These are phyloP conservation scores for Biston betularia DNA, from an alignment of 2,888 invertebrate species.

Conservation along the genomic window DNA sequence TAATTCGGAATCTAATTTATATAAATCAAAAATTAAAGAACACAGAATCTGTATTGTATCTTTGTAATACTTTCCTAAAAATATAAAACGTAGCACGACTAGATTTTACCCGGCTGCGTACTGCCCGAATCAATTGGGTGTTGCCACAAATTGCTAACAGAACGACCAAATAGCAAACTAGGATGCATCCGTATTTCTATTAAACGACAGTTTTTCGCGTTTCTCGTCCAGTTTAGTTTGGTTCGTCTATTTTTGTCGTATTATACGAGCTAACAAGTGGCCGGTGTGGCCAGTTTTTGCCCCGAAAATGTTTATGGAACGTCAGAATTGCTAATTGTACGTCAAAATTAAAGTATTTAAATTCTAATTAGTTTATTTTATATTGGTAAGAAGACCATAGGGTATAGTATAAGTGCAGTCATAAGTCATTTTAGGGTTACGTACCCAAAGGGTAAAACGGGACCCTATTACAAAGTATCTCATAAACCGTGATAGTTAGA, in stretches of 20 bases:
- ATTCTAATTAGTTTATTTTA: not conserved
- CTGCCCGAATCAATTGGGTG: constrained; percentile 7
- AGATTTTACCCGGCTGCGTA: not conserved
- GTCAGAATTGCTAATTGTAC: not conserved
- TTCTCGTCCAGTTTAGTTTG: constrained; percentile 21
- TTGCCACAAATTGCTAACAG: constrained; percentile 11
- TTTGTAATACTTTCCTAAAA: constrained; percentile 11
- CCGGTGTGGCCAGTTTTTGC: not conserved
- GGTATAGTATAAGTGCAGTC: no score
- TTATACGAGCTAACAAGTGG: constrained; percentile 30
- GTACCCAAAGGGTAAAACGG: no score
- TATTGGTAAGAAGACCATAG: no score
- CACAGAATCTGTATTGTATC: no score
- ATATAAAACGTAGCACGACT: not conserved
- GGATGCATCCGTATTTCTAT: not conserved
- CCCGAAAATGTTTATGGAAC: not conserved
- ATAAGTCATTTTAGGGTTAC: no score
- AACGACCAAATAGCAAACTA: not conserved
- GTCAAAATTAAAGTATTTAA: not conserved
- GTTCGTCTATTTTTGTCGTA: constrained; percentile 13
- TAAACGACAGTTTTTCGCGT: constrained; percentile 19
- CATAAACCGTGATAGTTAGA: no score
- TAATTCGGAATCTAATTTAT: no score
- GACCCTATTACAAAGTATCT: no score
- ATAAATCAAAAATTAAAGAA: no score